Base-by-base conservation (phyloP, 2,888 invertebrate species). In the Cataglyphis cursor region DNA sequence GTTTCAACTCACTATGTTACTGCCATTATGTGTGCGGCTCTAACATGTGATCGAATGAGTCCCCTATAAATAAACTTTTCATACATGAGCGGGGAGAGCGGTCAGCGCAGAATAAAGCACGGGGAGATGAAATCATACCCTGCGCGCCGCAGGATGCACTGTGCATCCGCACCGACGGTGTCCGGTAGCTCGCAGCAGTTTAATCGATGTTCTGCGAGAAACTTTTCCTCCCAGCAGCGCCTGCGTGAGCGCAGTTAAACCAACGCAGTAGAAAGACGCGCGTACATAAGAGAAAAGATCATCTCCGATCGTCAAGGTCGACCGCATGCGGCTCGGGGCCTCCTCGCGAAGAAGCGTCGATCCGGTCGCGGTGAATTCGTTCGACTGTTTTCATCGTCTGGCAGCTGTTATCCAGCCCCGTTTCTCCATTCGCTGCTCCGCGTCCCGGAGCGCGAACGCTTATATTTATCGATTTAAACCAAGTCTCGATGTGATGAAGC, bases 141-240 rank as follows among this genome's bases (percentile, higher is more conserved):
- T 85, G 82, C 82, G 80, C 86, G 82, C 86, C 85, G 85, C 85
- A 88, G 88, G 88, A 89, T 90, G 70, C 86, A 57, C 78, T 64
- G 75, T 64, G 87, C 86, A 81, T 86, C 88, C 89, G 74, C 83
- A 54, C 75, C 62, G 81, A 85, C 85, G 87, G 86, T 90, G 88
- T 90, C 87, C 90, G 90, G 90, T 90, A 90, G 90, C 88, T 90
- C 86, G 87, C 90, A 86, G 90, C 90, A 80, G 85, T 90, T 90
- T 88, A 90, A 90, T 90, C 90, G 90, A 85, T 89, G 83, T 88
- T 87, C 87, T 78, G 84, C 88, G 87, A 86, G 59, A 64, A 81
- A 85, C 89, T 89, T 88, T 89, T 90, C 88, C 85, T 61, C 24
- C 61, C 62, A 44, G 68, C 62, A 38, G 65, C 59, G 64, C n/a